phyloP scores from a whole-genome alignment of 1,140 invertebrate genomes.

The Thalassaphorura encarpata region DNA sequence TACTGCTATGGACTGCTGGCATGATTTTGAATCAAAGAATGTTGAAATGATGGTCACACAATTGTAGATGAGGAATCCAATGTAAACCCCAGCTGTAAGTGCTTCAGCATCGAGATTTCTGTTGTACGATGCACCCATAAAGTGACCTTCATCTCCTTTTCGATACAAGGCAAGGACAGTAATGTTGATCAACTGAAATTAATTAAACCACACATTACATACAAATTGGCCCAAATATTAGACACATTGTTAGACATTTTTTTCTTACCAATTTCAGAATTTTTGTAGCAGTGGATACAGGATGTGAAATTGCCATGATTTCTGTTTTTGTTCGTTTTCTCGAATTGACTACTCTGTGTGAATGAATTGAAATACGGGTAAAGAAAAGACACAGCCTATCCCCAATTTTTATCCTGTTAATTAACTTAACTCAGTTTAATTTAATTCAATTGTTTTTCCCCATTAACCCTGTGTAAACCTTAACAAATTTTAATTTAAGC shows the following conservation, averaged over 20 bases:
- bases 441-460: too few relatives aligned
- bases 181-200: conserved; percentile 60
- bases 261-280: conserved; percentile 27
- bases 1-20: background rate
- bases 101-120: conserved; percentile 73
- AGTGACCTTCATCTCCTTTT: conserved; percentile 62
- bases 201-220: background rate
- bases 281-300: conserved; percentile 19
- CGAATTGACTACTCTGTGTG: too few relatives aligned
- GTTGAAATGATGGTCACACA: conserved; percentile 52
- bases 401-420: too few relatives aligned
- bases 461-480: too few relatives aligned
- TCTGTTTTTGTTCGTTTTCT: too few relatives aligned
- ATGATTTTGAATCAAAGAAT: conserved; percentile 55
- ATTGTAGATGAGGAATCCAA: conserved; percentile 71
- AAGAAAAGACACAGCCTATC: too few relatives aligned
- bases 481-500: too few relatives aligned
- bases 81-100: conserved; percentile 67
- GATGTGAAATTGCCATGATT: conserved; percentile 24
- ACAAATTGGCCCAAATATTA: background rate
- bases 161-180: conserved; percentile 68
- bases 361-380: too few relatives aligned
- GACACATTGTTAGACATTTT: background rate
- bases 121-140: conserved; percentile 59
- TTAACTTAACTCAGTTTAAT: too few relatives aligned